Conservation (phyloP, 2,113 vertebrate species). For the Psilopsiagon aurifrons region DNA sequence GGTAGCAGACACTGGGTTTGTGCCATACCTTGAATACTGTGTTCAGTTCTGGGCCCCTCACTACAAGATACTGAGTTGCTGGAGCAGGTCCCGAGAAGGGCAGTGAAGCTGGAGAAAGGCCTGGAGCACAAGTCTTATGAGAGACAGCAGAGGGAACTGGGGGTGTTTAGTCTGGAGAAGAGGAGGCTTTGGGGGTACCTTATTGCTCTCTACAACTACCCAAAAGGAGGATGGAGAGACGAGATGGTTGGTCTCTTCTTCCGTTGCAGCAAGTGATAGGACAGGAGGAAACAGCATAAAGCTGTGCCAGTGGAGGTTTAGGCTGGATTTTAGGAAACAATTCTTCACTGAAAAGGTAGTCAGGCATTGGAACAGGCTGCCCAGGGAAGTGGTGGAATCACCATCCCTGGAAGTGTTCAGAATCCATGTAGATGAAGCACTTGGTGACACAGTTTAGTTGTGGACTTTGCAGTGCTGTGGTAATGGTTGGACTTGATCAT, state of each 20-base stretch:
- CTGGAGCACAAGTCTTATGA: background rate
- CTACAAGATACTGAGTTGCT: background rate
- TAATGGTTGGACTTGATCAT: background rate
- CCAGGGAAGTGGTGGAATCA: background rate
- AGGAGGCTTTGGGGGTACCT: background rate
- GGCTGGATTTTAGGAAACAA: background rate
- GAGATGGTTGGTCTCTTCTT: background rate
- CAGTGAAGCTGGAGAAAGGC: background rate
- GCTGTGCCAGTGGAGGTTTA: background rate
- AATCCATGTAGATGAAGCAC: background rate
- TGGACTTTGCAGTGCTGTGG: background rate
- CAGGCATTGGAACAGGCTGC: background rate
- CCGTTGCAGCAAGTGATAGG: background rate
- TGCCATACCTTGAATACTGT: background rate
- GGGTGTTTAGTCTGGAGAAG: background rate
- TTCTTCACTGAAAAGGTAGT: background rate
- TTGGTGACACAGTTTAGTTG: background rate
- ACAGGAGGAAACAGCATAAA: background rate
- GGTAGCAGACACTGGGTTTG: background rate
- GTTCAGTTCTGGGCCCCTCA: background rate
- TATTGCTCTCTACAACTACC: background rate
- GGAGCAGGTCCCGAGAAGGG: background rate
- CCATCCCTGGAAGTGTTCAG: background rate
- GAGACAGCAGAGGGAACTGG: background rate
- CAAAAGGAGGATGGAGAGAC: background rate